Evolutionary conservation across 2,888 invertebrate species (phyloP).

Genomic region (Glyphotaelius pellucidus): DNA sequence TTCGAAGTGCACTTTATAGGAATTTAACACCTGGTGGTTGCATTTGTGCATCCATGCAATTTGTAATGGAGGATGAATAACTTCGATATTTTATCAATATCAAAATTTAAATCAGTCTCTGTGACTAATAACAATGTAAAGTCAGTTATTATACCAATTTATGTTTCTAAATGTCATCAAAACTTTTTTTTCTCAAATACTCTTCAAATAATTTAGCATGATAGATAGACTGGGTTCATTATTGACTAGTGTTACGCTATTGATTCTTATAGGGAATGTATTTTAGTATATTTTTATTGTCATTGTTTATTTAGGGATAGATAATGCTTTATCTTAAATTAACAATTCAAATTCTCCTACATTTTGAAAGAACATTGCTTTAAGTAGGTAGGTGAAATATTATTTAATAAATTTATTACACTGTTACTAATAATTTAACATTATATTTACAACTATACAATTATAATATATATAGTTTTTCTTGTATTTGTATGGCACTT

Average conservation of each 20-base stretch:
- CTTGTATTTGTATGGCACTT: not conserved
- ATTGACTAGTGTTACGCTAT: not conserved
- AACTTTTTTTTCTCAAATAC: not conserved
- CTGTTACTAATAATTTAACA: not conserved
- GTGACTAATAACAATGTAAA: not conserved
- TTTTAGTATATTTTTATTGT: not conserved
- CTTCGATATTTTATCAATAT: slow-evolving; percentile 46
- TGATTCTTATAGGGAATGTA: not conserved
- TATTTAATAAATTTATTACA: not conserved
- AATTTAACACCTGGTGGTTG: slow-evolving; percentile 53
- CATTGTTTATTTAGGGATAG: not conserved
- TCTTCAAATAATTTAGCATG: not conserved
- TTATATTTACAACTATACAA: not conserved
- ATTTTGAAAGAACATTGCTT: not conserved
- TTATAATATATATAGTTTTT: not conserved
- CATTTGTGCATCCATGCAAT: slow-evolving; percentile 61
- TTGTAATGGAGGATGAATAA: slow-evolving; percentile 59
- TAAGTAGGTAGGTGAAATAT: not conserved
- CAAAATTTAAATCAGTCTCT: slow-evolving; percentile 8
- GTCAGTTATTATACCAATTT: not conserved
- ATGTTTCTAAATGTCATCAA: not conserved
- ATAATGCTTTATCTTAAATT: not conserved
- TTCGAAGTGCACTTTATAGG: slow-evolving; percentile 35
- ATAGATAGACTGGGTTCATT: not conserved
- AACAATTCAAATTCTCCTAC: not conserved